Evolutionary conservation across 2,797 vertebrate genomes (phyloP).

Genomic region (Dicrostonyx torquatus): DNA sequence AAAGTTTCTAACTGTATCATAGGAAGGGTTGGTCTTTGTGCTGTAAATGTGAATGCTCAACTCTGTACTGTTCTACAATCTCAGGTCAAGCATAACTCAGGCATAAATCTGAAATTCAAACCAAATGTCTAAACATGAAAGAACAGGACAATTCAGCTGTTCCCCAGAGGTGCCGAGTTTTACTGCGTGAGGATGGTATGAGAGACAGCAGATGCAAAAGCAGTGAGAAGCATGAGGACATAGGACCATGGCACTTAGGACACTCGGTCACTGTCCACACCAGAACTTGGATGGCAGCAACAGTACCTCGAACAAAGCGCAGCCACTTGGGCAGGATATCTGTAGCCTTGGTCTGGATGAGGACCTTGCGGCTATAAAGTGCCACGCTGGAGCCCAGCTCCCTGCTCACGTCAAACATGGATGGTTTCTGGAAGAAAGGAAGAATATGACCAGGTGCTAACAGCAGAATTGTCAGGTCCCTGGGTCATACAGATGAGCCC

Average conservation of each 20-base stretch:
- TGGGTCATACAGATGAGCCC: background rate
- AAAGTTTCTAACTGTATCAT: background rate
- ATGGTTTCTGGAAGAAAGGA: conserved; percentile 91
- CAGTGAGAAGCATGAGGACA: background rate
- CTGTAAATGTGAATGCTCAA: background rate
- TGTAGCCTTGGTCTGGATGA: conserved; percentile 96
- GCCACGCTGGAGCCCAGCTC: conserved; percentile 95
- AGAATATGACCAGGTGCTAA: background rate
- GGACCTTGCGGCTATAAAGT: conserved; percentile 96
- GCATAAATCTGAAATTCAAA: background rate
- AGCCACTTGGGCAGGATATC: conserved; percentile 98
- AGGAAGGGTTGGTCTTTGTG: background rate
- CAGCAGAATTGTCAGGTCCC: background rate
- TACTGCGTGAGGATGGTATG: background rate
- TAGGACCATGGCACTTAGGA: background rate
- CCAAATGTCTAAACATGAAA: background rate
- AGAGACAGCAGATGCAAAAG: background rate
- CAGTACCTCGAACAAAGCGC: conserved; percentile 94
- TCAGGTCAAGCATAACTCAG: background rate
- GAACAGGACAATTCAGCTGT: background rate
- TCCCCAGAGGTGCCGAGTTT: background rate
- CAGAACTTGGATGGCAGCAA: accelerated
- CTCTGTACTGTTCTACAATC: background rate
- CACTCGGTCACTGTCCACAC: background rate
- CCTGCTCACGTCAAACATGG: conserved; percentile 97